These are phyloP conservation scores for Amblyjoppa proteus DNA, from an alignment of 2,888 invertebrate species.

Conservation along the genomic window DNA sequence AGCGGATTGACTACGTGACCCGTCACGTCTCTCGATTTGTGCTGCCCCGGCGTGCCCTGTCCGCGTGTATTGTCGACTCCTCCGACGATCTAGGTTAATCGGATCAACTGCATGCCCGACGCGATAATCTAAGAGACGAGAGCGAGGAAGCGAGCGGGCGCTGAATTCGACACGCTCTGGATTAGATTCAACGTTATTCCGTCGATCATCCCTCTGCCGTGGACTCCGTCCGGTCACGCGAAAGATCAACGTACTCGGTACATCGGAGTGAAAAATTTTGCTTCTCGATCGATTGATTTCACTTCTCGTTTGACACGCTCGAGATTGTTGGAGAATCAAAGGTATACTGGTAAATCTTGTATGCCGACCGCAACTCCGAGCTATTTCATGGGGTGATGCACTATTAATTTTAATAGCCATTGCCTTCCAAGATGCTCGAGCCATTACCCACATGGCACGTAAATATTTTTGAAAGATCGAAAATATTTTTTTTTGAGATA, in stretches of 20 bases:
- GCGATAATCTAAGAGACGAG: conserved; percentile 31
- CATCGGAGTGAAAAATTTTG: neutral
- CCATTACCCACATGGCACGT: too few relatives aligned
- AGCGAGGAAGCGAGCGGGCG: conserved; percentile 12
- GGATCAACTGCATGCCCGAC: conserved; percentile 70
- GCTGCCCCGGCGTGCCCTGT: neutral
- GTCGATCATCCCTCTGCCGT: neutral
- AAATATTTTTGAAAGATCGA: too few relatives aligned
- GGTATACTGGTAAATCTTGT: neutral
- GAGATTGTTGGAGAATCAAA: neutral
- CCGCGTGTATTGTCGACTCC: neutral
- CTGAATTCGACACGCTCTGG: conserved; percentile 27
- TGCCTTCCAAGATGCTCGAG: too few relatives aligned
- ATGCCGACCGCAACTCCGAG: neutral
- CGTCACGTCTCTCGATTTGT: conserved; percentile 11
- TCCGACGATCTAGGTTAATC: conserved; percentile 73
- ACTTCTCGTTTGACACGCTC: neutral
- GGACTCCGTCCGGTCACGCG: conserved; percentile 1
- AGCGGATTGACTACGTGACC: neutral
- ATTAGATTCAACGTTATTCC: conserved; percentile 12
- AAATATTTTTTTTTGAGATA: too few relatives aligned
- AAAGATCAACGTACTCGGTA: conserved; percentile 16
- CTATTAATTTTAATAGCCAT: neutral
- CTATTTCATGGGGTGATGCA: neutral
- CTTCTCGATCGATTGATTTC: neutral